A percentile compares a stretch with the other conserved stretches of the same genome.
Evolutionary conservation across 2,888 invertebrate genomes (phyloP).

Genomic region (Ichneumoninae sp.): DNA sequence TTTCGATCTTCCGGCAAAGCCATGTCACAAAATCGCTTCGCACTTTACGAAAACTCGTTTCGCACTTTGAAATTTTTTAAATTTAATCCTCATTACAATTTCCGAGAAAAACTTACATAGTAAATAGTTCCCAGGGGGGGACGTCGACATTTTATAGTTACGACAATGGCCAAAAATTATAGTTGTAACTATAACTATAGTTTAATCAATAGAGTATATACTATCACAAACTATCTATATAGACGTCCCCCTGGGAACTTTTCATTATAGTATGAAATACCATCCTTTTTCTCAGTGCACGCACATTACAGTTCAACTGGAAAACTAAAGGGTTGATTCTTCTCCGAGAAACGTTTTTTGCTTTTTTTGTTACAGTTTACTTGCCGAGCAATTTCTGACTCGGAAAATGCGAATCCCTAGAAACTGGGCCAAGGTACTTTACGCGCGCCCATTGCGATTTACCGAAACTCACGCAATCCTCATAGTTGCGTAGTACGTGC

Average conservation of each 20-base stretch:
- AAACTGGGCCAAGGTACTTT: slow-evolving; percentile 57
- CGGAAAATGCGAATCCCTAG: not conserved
- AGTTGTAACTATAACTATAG: too few relatives aligned
- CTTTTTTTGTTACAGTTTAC: not conserved
- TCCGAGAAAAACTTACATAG: not conserved
- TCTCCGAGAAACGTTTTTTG: not conserved
- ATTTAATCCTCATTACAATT: not conserved
- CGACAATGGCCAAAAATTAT: too few relatives aligned
- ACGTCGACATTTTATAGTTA: too few relatives aligned
- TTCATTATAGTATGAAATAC: too few relatives aligned
- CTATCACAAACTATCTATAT: too few relatives aligned
- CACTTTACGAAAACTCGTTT: not conserved
- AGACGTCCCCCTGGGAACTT: too few relatives aligned
- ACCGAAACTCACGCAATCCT: slow-evolving; percentile 29
- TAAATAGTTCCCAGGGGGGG: too few relatives aligned
- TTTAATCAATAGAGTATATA: too few relatives aligned
- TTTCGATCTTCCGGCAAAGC: slow-evolving; percentile 23
- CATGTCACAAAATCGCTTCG: slow-evolving; percentile 26
- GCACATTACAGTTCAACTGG: not conserved
- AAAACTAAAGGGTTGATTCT: not conserved
- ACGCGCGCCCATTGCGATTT: slow-evolving; percentile 28
- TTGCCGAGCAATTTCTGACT: not conserved
- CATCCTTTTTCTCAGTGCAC: too few relatives aligned
- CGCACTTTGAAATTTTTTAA: not conserved
- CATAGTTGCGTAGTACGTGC: slow-evolving; percentile 51